These are phyloP conservation scores for Trematocara macrostoma DNA, from an alignment of 2,113 vertebrate species.

Conservation along the genomic window DNA sequence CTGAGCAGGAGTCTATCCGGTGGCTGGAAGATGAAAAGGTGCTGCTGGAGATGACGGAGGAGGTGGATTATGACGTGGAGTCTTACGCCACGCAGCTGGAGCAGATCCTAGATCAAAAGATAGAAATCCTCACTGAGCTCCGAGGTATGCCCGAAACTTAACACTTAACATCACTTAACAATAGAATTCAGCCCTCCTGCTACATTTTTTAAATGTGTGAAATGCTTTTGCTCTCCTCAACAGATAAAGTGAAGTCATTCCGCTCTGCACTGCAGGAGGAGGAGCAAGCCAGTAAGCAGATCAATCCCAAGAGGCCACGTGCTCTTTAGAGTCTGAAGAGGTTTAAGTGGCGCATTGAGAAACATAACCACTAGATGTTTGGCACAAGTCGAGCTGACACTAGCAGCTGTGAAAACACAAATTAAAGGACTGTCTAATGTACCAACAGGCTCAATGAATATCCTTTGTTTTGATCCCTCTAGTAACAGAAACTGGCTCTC, in stretches of 20 bases:
- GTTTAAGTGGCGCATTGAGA: not conserved
- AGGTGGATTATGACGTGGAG: slow-evolving; percentile 97
- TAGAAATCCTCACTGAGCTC: slow-evolving; percentile 91
- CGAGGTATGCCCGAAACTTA: slow-evolving; percentile 73
- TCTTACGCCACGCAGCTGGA: slow-evolving; percentile 94
- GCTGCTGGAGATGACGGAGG: slow-evolving; percentile 95
- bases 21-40: slow-evolving; percentile 97
- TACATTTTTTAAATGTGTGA: not conserved
- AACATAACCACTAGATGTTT: slow-evolving; percentile 57
- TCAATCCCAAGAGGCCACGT: slow-evolving; percentile 92
- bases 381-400: slow-evolving; percentile 25
- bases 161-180: not conserved
- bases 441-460: slow-evolving; percentile 20
- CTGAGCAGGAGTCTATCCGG: slow-evolving; percentile 87
- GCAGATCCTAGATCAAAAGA: slow-evolving; percentile 95
- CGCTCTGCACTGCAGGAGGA: slow-evolving; percentile 92
- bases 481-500: slow-evolving; percentile 30
- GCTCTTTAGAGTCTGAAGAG: slow-evolving; percentile 78
- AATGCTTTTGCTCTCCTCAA: not conserved
- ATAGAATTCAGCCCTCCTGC: not conserved
- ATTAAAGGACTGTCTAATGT: slow-evolving; percentile 12
- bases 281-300: slow-evolving; percentile 99
- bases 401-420: slow-evolving; percentile 26
- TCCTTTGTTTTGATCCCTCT: slow-evolving; percentile 13
- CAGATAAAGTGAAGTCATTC: slow-evolving; percentile 99